phyloP scores from a whole-genome alignment of 2,797 vertebrate species.

The Nannoperca obscura region DNA sequence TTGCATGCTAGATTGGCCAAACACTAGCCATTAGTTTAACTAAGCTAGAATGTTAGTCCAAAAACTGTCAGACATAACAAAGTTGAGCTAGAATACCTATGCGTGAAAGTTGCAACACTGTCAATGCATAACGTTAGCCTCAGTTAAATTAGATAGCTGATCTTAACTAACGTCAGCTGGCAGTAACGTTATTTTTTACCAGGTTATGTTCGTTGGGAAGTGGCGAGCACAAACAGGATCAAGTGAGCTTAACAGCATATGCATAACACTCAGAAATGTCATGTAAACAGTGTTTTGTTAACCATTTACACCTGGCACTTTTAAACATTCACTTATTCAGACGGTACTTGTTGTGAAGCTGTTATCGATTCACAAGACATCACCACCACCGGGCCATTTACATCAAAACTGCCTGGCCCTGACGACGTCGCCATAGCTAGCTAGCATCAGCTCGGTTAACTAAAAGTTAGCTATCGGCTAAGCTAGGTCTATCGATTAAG shows the following conservation, averaged over 20 bases:
- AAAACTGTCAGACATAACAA: background rate
- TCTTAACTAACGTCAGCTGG: background rate
- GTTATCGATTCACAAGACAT: conserved; percentile 3
- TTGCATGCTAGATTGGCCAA: conserved; percentile 7
- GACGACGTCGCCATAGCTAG: conserved; percentile 75
- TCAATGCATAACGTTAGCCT: background rate
- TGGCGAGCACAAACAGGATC: conserved; percentile 34
- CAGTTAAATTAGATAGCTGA: background rate
- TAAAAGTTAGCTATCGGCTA: conserved; percentile 81
- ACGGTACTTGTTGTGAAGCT: background rate
- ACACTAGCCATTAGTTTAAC: conserved; percentile 13
- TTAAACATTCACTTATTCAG: background rate
- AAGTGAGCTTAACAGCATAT: conserved; percentile 37
- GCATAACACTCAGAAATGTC: background rate
- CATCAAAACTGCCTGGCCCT: conserved; percentile 64
- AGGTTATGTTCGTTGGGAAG: conserved; percentile 39
- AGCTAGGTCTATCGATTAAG: conserved; percentile 64
- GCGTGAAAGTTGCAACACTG: background rate
- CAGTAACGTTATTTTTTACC: conserved; percentile 8
- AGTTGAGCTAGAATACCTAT: background rate
- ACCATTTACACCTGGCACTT: background rate
- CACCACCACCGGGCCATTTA: conserved; percentile 30
- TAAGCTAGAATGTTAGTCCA: background rate
- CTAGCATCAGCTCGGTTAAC: conserved; percentile 71
- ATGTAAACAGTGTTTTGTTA: background rate